Conservation (phyloP, 30 jellyfish, hydroid and myxozoan species). For the Cassiopea andromeda region DNA sequence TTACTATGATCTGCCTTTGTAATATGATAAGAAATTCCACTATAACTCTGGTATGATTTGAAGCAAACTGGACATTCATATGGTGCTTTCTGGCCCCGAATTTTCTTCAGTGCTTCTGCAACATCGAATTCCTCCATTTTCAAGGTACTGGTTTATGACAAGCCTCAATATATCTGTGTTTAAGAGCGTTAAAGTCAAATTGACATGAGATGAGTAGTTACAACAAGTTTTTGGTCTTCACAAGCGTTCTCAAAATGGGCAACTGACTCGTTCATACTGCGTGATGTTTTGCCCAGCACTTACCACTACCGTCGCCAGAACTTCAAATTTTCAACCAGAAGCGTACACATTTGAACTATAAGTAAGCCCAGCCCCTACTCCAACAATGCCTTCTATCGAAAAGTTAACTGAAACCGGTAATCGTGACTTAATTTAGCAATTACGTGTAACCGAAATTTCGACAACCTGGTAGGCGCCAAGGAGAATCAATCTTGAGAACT, state of each 20-base stretch:
- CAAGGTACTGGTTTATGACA: neutral
- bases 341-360: neutral
- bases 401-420: constrained; percentile 6
- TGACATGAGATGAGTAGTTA: neutral
- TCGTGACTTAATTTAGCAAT: constrained; percentile 17
- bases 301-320: neutral
- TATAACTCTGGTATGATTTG: constrained; percentile 84
- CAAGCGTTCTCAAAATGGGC: neutral
- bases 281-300: neutral
- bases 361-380: neutral
- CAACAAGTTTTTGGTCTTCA: neutral
- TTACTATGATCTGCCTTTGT: constrained; percentile 81
- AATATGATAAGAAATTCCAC: constrained; percentile 95
- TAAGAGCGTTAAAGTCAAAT: neutral
- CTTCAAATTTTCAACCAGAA: neutral
- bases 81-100: constrained; percentile 84
- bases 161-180: neutral
- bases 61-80: constrained; percentile 94
- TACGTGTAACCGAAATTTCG: constrained; percentile 20
- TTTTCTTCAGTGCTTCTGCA: constrained; percentile 54
- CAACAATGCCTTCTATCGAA: neutral
- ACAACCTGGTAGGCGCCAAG: constrained; percentile 26
- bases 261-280: constrained; percentile 20
- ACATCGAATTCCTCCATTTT: constrained; percentile 71
- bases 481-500: neutral